Evolutionary conservation across 1,140 invertebrate species (phyloP).

Genomic region (Tetragnatha versicolor): DNA sequence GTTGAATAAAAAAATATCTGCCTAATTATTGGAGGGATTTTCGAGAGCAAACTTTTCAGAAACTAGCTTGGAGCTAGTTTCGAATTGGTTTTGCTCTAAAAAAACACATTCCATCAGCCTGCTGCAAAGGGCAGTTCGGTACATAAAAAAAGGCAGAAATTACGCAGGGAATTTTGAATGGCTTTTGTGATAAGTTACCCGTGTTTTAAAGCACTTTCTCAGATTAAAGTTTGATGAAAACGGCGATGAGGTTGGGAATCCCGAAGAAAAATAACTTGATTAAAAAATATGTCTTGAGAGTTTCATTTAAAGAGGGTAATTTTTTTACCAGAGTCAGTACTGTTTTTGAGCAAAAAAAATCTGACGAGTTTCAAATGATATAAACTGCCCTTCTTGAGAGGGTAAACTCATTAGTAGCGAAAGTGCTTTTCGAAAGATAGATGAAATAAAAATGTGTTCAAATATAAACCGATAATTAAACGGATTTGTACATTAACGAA

Average conservation of each 20-base stretch:
- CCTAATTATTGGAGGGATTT: conserved; percentile 14
- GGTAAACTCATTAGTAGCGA: conserved; percentile 19
- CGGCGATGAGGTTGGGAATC: conserved; percentile 5
- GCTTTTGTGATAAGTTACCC: conserved; percentile 30
- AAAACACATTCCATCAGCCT: background rate
- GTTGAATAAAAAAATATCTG: background rate
- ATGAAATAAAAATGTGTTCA: no score
- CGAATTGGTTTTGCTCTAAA: background rate
- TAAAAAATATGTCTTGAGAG: conserved; percentile 18
- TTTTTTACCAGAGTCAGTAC: no score
- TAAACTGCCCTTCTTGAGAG: background rate
- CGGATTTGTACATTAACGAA: no score
- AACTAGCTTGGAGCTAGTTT: background rate
- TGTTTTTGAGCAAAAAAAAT: background rate
- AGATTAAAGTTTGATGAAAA: conserved; percentile 40
- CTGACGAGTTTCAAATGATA: background rate
- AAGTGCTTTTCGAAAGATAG: no score
- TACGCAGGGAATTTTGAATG: conserved; percentile 33
- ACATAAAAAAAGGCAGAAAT: conserved; percentile 15
- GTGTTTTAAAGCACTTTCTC: conserved; percentile 31
- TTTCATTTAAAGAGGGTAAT: background rate
- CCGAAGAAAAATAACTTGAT: conserved; percentile 25
- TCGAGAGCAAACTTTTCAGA: background rate
- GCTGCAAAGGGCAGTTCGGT: conserved; percentile 6
- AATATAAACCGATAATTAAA: no score